Percentiles rank a stretch among this genome's conserved stretches.
Conservation (phyloP, 1,140 invertebrate species). For the Maniola jurtina region DNA sequence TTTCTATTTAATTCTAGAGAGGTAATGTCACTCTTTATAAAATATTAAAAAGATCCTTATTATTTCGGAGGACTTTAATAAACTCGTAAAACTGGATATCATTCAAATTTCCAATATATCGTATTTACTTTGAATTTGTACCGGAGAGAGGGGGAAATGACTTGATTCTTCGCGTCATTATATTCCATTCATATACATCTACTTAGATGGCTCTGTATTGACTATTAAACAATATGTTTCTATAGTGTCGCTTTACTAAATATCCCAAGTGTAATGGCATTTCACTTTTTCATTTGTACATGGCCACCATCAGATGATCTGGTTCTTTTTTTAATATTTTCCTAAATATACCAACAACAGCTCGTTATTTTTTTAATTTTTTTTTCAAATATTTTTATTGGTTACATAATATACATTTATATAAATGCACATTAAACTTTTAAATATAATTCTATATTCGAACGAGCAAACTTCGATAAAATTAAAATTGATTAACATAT, state of each 20-base stretch:
- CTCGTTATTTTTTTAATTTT: slow-evolving; percentile 64
- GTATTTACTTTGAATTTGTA: slow-evolving; percentile 68
- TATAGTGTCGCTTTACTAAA: slow-evolving; percentile 63
- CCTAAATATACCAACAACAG: slow-evolving; percentile 78
- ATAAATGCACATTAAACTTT: slow-evolving; percentile 73
- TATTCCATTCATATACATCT: slow-evolving; percentile 56
- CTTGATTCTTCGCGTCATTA: slow-evolving; percentile 44
- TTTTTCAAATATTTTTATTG: slow-evolving; percentile 70
- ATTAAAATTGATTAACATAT: slow-evolving; percentile 78
- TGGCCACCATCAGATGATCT: slow-evolving; percentile 78
- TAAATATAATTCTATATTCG: slow-evolving; percentile 77
- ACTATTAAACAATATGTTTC: slow-evolving; percentile 75
- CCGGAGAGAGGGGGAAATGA: slow-evolving; percentile 55
- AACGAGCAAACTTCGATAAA: slow-evolving; percentile 78
- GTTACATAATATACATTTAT: slow-evolving; percentile 67
- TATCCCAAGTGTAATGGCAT: slow-evolving; percentile 51
- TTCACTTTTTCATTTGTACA: slow-evolving; percentile 75
- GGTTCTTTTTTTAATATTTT: slow-evolving; percentile 75
- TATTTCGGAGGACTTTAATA: slow-evolving; percentile 58
- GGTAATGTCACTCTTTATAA: slow-evolving; percentile 67
- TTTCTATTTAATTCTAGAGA: slow-evolving; percentile 69
- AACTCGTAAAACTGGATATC: slow-evolving; percentile 56
- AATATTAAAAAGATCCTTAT: slow-evolving; percentile 63
- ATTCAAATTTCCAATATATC: slow-evolving; percentile 58
- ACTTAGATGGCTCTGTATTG: slow-evolving; percentile 71